phyloP scores from a whole-genome alignment of 2,888 invertebrate genomes.

The Molanna angustata region DNA sequence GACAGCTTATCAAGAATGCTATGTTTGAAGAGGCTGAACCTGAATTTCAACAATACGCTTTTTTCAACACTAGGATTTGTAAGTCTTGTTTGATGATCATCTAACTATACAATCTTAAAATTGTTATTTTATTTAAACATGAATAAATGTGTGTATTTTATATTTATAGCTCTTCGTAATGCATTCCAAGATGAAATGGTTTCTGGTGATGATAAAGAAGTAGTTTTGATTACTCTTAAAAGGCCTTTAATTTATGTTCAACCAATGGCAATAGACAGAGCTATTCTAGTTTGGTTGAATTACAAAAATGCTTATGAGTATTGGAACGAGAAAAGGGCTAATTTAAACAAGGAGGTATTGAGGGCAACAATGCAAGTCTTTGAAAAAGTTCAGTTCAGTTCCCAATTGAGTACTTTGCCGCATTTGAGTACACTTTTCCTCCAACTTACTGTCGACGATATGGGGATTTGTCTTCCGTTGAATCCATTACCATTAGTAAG shows the following conservation, averaged over 20 bases:
- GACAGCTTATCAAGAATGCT: constrained; percentile 88
- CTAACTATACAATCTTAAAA: background rate
- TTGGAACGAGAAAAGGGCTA: constrained; percentile 95
- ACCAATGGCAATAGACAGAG: constrained; percentile 96
- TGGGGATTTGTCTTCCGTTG: constrained; percentile 92
- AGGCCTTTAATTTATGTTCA: constrained; percentile 95
- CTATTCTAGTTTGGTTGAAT: constrained; percentile 97
- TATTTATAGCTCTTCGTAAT: constrained; percentile 60
- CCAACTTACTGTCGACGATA: constrained; percentile 92
- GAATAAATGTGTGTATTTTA: background rate
- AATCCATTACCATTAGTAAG: constrained; percentile 73
- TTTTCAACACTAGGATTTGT: constrained; percentile 94
- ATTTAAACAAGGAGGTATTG: constrained; percentile 83
- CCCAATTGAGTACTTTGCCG: constrained; percentile 67
- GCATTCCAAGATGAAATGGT: constrained; percentile 90
- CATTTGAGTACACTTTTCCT: constrained; percentile 87
- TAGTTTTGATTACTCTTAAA: constrained; percentile 86
- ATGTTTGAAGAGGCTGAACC: constrained; percentile 97
- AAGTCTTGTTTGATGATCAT: constrained; percentile 35
- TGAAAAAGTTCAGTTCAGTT: constrained; percentile 69
- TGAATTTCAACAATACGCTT: constrained; percentile 97
- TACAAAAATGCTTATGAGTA: constrained; percentile 99
- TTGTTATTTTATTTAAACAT: background rate
- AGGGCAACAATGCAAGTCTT: constrained; percentile 69
- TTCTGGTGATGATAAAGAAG: constrained; percentile 77